Evolutionary conservation across 2,797 vertebrate species (phyloP).

Genomic region (Coracias cyanogaster): DNA sequence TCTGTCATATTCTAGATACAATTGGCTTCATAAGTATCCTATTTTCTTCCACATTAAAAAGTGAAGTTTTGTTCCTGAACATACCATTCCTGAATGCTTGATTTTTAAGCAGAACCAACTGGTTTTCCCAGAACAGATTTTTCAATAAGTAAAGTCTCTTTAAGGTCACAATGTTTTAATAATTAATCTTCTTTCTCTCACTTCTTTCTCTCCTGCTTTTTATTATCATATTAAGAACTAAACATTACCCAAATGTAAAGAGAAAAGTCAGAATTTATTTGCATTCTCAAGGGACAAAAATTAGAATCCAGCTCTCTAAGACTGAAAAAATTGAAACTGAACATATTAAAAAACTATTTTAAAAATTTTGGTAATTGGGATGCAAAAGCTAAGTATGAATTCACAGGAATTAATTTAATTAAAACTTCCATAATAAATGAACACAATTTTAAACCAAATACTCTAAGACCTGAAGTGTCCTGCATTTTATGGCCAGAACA

Average conservation of each 20-base stretch:
- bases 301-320: neutral
- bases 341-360: neutral
- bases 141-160: neutral
- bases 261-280: neutral
- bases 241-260: neutral
- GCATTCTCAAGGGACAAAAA: neutral
- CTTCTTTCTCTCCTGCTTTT: neutral
- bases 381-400: neutral
- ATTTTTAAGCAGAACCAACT: neutral
- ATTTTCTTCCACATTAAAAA: neutral
- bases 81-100: neutral
- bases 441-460: neutral
- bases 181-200: neutral
- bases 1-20: neutral
- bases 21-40: neutral
- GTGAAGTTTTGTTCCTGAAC: accelerated
- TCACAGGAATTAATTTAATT: neutral
- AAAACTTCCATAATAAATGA: neutral
- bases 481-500: neutral
- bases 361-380: neutral
- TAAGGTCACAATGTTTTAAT: neutral
- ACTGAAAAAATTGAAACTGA: neutral
- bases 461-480: neutral
- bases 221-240: neutral
- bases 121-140: neutral